Evolutionary conservation across 1,140 invertebrate genomes (phyloP), one percentile per base, ranked within the genome.

Genomic region (Arion vulgaris): DNA sequence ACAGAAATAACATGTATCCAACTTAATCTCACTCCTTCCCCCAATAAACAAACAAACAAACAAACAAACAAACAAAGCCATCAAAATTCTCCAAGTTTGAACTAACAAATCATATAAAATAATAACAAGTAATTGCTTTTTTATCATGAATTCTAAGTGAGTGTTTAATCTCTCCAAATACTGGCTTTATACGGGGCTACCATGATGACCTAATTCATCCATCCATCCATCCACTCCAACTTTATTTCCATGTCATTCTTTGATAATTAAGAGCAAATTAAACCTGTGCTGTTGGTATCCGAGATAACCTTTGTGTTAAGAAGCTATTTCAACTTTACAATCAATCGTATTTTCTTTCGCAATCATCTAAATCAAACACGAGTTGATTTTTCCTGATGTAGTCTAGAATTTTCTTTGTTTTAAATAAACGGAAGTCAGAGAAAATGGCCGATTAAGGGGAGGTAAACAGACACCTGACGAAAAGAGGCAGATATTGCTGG

Each of bases 361-460:
- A 38, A 32, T 45, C 49, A 49, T 19, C 41, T 75, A 28, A 17
- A 75, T 45, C 26, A 75, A 75, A 51, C 41, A 75, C 11, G 57
- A 62, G 57, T 62, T 62, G 11, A n/a, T 23, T 62, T 62, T 62
- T 39, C 28, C 13, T n/a, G 7, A 34, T 75, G 7, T 28, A 1
- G 11, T 28, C 49, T 49, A 28, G 26, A 28, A 32, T 28, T 66
- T 53, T 77, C 75, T 77, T 66, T 62, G 51, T 39, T 66, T 36
- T 62, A 77, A 77, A 39, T 39, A 28, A 77, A 32, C 49, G 49
- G 49, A 77, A 62, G 75, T 32, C 5, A 62, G 62, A 57, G 76
- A 78, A 68, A 78, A 62, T 75, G 73, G 39, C 73, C 45, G 73
- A 45, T 75, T 75, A 75, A 45, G 41, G 23, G 39, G 73, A 75